Evolutionary conservation across 1,140 invertebrate species (phyloP).

Genomic region (Rhagoletis pomonella): DNA sequence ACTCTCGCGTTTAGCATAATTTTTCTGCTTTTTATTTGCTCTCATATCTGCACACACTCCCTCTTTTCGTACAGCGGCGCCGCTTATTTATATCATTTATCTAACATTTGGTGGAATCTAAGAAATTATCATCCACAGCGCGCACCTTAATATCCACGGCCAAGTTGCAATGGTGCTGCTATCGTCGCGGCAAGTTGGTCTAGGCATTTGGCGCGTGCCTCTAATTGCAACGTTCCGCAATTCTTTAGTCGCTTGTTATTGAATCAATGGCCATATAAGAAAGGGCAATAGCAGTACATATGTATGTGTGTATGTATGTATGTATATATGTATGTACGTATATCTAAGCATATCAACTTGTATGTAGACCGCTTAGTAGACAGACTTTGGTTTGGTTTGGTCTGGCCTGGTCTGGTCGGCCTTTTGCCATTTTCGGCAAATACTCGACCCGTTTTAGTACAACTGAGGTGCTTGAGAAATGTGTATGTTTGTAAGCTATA

Average conservation of each 20-base stretch:
- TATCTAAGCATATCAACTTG: background rate
- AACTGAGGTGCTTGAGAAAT: slow-evolving; percentile 6
- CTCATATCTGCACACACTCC: background rate
- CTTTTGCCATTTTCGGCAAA: slow-evolving; percentile 47
- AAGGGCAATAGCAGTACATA: background rate
- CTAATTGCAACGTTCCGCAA: slow-evolving; percentile 52
- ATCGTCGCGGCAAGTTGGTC: background rate
- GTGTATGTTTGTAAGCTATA: background rate
- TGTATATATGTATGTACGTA: background rate
- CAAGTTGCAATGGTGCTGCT: background rate
- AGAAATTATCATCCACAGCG: slow-evolving; percentile 41
- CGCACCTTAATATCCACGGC: slow-evolving; percentile 5
- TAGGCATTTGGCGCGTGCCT: slow-evolving; percentile 50
- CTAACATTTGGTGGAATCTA: background rate
- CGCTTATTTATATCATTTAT: slow-evolving; percentile 39
- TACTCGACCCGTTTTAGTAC: slow-evolving; percentile 10
- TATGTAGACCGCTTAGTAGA: background rate
- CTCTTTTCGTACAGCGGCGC: background rate
- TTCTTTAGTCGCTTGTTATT: slow-evolving; percentile 39
- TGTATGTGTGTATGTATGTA: no score
- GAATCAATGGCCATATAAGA: slow-evolving; percentile 23
- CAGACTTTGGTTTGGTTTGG: background rate
- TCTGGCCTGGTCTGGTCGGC: slow-evolving; percentile 10
- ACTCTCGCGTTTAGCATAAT: background rate
- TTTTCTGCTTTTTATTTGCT: background rate